phyloP scores from a whole-genome alignment of 1,140 invertebrate genomes.

The Thereuonema tuberculata region DNA sequence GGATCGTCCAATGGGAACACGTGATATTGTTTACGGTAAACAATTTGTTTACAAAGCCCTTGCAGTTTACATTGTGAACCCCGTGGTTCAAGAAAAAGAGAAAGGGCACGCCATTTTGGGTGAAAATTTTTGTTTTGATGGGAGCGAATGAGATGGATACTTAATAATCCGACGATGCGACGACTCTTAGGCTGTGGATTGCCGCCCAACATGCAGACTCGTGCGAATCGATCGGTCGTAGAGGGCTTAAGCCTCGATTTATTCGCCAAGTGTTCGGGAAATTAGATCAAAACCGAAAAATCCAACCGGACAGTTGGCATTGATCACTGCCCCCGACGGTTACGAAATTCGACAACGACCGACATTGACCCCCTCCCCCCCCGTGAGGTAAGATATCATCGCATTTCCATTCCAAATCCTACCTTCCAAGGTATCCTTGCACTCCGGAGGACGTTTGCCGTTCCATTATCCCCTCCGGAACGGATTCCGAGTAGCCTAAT shows the following conservation, averaged over 20 bases:
- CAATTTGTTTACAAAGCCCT: constrained; percentile 29
- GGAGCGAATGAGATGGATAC: too few relatives aligned
- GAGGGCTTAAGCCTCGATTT: too few relatives aligned
- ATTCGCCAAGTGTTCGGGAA: too few relatives aligned
- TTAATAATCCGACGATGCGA: too few relatives aligned
- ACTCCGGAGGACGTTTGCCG: not conserved
- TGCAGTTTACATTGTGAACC: constrained; percentile 24
- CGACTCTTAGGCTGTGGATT: too few relatives aligned
- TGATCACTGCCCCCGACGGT: constrained; percentile 8
- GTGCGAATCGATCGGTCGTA: too few relatives aligned
- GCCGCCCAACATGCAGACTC: too few relatives aligned
- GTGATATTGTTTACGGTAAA: constrained; percentile 28
- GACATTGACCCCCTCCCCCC: constrained; percentile 10
- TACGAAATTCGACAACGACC: constrained; percentile 9
- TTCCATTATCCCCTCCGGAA: too few relatives aligned
- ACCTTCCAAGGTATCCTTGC: not conserved
- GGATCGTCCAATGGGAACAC: constrained; percentile 25
- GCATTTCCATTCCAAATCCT: not conserved
- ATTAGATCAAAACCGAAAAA: too few relatives aligned
- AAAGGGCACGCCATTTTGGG: constrained; percentile 10
- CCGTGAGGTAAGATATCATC: not conserved
- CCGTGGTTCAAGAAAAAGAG: constrained; percentile 15
- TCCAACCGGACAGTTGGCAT: constrained; percentile 1
- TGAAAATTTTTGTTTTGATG: constrained; percentile 10
- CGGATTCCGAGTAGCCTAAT: too few relatives aligned